A percentile compares a stretch with the other conserved stretches of the same genome.
Evolutionary conservation across 1,140 invertebrate genomes (phyloP).

Genomic region (Plutomurus gul): DNA sequence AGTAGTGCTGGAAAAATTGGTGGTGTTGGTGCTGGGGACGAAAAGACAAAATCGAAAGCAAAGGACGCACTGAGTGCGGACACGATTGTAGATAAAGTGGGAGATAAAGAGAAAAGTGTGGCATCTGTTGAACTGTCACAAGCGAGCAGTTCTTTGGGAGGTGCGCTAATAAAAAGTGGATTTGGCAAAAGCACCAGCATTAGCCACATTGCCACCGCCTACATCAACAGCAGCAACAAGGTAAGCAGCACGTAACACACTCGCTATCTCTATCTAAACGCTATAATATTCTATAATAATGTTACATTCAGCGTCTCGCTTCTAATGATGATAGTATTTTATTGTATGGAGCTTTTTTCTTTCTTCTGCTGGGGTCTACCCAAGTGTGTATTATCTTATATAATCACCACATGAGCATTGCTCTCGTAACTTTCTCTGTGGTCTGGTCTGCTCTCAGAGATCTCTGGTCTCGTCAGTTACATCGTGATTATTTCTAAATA

Average conservation of each 20-base stretch:
- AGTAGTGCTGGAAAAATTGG: too few relatives aligned
- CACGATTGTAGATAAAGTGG: neutral
- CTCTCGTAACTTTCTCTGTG: too few relatives aligned
- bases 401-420: too few relatives aligned
- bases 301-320: neutral
- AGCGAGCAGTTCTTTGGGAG: neutral
- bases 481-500: too few relatives aligned
- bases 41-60: neutral
- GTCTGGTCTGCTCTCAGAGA: too few relatives aligned
- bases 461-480: too few relatives aligned
- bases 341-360: too few relatives aligned
- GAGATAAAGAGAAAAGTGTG: conserved; percentile 4
- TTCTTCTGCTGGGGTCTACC: too few relatives aligned
- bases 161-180: neutral
- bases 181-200: conserved; percentile 31
- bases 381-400: too few relatives aligned
- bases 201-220: conserved; percentile 28
- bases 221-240: conserved; percentile 1
- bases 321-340: neutral
- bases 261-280: neutral
- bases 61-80: conserved; percentile 3
- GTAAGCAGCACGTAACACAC: neutral
- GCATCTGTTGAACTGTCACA: neutral
- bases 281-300: neutral
- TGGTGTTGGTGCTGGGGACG: neutral